phyloP scores from a whole-genome alignment of 2,113 vertebrate genomes.

The Ursus arctos region DNA sequence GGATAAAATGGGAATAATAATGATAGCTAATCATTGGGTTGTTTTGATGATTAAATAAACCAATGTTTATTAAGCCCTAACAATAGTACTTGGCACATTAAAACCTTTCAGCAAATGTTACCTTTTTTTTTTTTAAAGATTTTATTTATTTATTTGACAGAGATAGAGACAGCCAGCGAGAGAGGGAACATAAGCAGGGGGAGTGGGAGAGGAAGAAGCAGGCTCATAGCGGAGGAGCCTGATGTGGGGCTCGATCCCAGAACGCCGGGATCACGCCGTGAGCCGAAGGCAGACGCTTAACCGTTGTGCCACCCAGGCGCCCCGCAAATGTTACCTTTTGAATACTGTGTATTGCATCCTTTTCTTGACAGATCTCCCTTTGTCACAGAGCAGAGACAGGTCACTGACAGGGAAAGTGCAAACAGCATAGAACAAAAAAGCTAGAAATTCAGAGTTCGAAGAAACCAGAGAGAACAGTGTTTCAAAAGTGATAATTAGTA shows the following conservation, averaged over 20 bases:
- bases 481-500: constrained; percentile 29
- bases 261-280: no score
- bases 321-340: neutral
- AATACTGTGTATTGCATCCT: neutral
- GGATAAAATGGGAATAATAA: neutral
- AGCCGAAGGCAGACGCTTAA: no score
- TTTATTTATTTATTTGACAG: no score
- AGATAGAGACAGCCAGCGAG: no score
- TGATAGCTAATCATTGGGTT: neutral
- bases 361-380: neutral
- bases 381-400: neutral
- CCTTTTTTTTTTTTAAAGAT: neutral
- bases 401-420: neutral
- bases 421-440: neutral
- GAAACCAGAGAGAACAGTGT: neutral
- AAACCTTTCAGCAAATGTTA: neutral
- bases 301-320: no score
- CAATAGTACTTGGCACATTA: neutral
- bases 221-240: no score
- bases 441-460: neutral
- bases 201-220: no score
- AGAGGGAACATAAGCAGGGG: no score
- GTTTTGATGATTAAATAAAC: neutral
- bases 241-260: no score
- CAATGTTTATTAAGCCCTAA: neutral